These are phyloP conservation scores for Arbacia lixula DNA, from an alignment of 53 echinoderm and acorn worm genomes.

Conservation along the genomic window DNA sequence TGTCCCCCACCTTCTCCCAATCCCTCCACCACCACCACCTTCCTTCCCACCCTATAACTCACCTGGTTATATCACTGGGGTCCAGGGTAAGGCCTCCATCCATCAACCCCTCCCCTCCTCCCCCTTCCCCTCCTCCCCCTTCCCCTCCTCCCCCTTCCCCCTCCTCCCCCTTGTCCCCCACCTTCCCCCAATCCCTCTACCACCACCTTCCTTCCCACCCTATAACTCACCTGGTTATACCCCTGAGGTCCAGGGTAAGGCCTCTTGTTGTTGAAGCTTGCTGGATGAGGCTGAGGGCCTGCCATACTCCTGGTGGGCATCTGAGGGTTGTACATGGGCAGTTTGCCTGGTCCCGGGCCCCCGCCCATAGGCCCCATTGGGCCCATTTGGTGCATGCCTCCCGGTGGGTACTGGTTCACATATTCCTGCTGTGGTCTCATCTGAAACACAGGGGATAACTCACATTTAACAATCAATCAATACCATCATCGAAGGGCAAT, in stretches of 20 bases:
- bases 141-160: no score
- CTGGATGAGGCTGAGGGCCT: slow-evolving; percentile 70
- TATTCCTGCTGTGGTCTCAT: slow-evolving; percentile 88
- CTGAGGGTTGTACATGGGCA: slow-evolving; percentile 77
- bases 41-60: no score
- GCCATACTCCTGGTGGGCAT: slow-evolving; percentile 70
- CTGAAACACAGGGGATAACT: no score
- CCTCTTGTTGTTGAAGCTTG: slow-evolving; percentile 81
- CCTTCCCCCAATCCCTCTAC: no score
- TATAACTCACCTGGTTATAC: slow-evolving; percentile 64
- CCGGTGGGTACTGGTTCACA: slow-evolving; percentile 76
- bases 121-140: no score
- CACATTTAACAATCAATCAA: no score
- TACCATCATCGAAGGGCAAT: no score
- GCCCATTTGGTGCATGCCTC: slow-evolving; percentile 80
- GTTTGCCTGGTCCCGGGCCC: slow-evolving; percentile 59
- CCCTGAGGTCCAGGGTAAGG: slow-evolving; percentile 89
- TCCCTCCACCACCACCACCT: no score
- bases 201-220: no score
- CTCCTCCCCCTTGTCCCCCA: no score
- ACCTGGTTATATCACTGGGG: slow-evolving; percentile 70
- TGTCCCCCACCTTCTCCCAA: no score
- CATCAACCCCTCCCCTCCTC: no score
- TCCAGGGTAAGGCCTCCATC: slow-evolving; percentile 93
- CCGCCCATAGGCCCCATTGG: slow-evolving; percentile 45